Evolutionary conservation across 2,113 vertebrate species (phyloP).

Genomic region (Thunnus thynnus): DNA sequence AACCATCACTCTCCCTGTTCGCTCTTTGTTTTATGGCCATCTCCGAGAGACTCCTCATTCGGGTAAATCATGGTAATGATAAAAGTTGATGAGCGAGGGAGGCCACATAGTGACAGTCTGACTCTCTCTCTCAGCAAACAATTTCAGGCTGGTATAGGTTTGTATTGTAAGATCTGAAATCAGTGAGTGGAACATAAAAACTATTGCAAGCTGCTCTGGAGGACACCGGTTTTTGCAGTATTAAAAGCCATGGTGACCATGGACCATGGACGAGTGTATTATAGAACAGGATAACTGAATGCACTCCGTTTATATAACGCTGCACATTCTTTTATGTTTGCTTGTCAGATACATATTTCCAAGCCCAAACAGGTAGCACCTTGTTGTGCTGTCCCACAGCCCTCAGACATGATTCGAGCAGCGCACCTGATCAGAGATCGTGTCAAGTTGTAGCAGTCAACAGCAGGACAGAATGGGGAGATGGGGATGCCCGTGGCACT

Average conservation of each 20-base stretch:
- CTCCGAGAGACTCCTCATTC: slow-evolving; percentile 29
- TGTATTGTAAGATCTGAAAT: slow-evolving; percentile 37
- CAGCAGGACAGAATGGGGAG: slow-evolving; percentile 24
- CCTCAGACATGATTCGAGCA: slow-evolving; percentile 19
- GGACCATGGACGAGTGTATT: slow-evolving; percentile 19
- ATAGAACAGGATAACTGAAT: slow-evolving; percentile 25
- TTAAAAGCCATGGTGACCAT: slow-evolving; percentile 36
- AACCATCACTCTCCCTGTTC: slow-evolving; percentile 17
- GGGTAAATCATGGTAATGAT: slow-evolving; percentile 50
- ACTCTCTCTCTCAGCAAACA: slow-evolving; percentile 40
- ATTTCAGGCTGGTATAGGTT: slow-evolving; percentile 40
- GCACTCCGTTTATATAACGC: slow-evolving; percentile 20
- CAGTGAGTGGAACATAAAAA: slow-evolving; percentile 27
- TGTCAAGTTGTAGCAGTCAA: slow-evolving; percentile 12
- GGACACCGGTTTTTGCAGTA: slow-evolving; percentile 20
- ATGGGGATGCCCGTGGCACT: slow-evolving; percentile 31
- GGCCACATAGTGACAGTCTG: slow-evolving; percentile 29
- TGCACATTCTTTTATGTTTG: background rate
- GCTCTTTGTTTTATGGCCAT: slow-evolving; percentile 20
- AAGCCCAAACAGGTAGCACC: background rate
- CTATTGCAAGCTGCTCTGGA: slow-evolving; percentile 23
- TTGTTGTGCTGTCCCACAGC: slow-evolving; percentile 6
- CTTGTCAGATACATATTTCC: background rate
- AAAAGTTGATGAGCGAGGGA: slow-evolving; percentile 51
- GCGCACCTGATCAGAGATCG: slow-evolving; percentile 29